phyloP scores from a whole-genome alignment of 2,113 vertebrate species.

The Terrapene triunguis region DNA sequence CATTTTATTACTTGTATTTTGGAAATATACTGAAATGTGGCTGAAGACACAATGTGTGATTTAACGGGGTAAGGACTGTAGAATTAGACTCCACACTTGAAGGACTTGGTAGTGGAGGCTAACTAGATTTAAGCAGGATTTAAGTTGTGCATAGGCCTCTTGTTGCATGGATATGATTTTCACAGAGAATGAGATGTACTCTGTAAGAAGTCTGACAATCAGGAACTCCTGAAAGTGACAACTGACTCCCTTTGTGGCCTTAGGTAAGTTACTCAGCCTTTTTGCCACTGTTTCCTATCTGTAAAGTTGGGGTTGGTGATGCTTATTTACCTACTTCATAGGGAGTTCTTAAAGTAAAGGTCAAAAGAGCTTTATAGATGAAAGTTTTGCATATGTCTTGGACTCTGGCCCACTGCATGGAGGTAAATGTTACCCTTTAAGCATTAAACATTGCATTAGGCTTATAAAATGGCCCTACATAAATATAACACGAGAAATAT shows the following conservation, averaged over 20 bases:
- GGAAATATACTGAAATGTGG: background rate
- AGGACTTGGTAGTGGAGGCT: background rate
- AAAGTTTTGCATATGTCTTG: background rate
- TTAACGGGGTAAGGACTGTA: background rate
- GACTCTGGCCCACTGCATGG: background rate
- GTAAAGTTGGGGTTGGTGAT: background rate
- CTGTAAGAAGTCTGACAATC: background rate
- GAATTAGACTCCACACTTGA: background rate
- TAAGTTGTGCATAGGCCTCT: rapidly evolving
- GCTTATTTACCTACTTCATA: background rate
- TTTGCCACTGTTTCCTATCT: background rate
- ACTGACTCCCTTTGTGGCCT: background rate
- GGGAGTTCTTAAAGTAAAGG: background rate
- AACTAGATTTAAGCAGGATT: background rate
- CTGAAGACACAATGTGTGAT: background rate
- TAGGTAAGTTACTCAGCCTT: background rate
- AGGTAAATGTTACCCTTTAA: background rate
- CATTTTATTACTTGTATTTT: too few relatives aligned
- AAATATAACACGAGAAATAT: background rate
- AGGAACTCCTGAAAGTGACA: background rate
- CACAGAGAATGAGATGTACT: background rate
- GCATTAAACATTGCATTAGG: rapidly evolving
- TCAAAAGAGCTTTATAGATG: background rate
- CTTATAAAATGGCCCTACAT: background rate
- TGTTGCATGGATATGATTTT: rapidly evolving